phyloP scores from a whole-genome alignment of 92 coral and sea anemone species.

The Porites rus region DNA sequence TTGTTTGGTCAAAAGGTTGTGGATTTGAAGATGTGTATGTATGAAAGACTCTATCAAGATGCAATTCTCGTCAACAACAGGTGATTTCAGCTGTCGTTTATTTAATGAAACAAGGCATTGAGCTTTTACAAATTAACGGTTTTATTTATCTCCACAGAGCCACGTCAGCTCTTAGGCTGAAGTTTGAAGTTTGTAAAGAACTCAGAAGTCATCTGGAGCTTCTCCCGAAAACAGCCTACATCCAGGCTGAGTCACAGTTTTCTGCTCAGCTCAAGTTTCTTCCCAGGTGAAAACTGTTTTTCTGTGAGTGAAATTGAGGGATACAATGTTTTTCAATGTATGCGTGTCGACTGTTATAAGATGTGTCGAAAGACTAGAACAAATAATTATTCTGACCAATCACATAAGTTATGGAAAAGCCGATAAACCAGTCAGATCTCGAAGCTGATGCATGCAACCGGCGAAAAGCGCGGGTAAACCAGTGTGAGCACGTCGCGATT shows the following conservation, averaged over 20 bases:
- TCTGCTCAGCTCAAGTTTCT: slow-evolving; percentile 98
- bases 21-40: slow-evolving; percentile 97
- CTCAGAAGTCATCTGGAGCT: slow-evolving; percentile 91
- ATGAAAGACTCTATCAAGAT: slow-evolving; percentile 94
- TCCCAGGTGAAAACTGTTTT: slow-evolving; percentile 77
- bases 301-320: neutral
- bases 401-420: neutral
- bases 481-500: neutral
- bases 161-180: slow-evolving; percentile 93
- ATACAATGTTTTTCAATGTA: too few relatives aligned
- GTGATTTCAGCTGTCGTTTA: slow-evolving; percentile 31
- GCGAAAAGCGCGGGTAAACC: neutral
- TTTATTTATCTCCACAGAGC: slow-evolving; percentile 67
- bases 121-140: too few relatives aligned
- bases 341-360: too few relatives aligned
- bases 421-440: neutral
- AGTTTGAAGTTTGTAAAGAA: slow-evolving; percentile 99
- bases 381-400: neutral
- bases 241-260: slow-evolving; percentile 97
- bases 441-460: neutral
- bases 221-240: slow-evolving; percentile 98
- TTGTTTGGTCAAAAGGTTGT: slow-evolving; percentile 64
- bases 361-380: too few relatives aligned
- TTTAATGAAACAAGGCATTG: too few relatives aligned
- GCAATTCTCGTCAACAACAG: slow-evolving; percentile 97